phyloP scores from a whole-genome alignment of 2,113 vertebrate species.

The Heteronetta atricapilla region DNA sequence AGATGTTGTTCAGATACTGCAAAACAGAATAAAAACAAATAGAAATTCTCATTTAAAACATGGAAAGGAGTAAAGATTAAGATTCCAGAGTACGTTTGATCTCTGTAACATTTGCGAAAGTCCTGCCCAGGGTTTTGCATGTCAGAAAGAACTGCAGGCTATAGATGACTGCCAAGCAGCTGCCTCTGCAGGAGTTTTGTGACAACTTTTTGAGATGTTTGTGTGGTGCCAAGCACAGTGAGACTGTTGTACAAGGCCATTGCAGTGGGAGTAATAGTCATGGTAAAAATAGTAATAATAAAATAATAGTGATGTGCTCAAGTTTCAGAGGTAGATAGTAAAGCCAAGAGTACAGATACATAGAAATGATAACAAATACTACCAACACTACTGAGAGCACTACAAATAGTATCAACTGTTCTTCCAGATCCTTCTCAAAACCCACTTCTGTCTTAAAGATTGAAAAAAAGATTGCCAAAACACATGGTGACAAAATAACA shows the following conservation, averaged over 20 bases:
- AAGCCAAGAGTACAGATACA: neutral
- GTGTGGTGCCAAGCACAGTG: neutral
- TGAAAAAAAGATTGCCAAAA: neutral
- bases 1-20: slow-evolving; percentile 28
- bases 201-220: neutral
- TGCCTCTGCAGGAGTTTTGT: neutral
- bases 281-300: neutral
- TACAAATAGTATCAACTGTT: neutral
- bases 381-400: neutral
- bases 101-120: neutral
- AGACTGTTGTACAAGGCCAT: neutral
- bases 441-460: neutral
- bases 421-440: neutral
- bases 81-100: neutral
- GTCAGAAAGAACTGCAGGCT: neutral
- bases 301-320: neutral
- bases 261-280: neutral
- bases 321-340: neutral
- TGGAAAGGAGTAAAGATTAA: neutral
- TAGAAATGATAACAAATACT: neutral
- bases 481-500: neutral
- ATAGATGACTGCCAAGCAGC: neutral
- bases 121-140: neutral
- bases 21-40: neutral
- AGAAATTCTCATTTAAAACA: neutral